Base-by-base conservation (phyloP, 1,140 invertebrate species). In the Trialeurodes vaporariorum region DNA sequence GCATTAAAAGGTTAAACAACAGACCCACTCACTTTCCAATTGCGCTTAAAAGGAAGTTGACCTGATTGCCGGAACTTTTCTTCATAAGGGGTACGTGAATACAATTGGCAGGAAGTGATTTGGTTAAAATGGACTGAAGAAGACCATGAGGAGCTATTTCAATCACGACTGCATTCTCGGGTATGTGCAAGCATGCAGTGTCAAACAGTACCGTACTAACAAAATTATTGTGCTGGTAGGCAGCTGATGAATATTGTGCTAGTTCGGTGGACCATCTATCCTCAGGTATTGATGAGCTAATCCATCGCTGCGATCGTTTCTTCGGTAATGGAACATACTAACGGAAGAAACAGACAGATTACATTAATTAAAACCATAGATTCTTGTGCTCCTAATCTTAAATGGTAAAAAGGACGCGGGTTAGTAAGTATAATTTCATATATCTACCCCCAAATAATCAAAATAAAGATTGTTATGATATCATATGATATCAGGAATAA, bases 221-320 rank as follows among this genome's bases (percentile, higher is more conserved):
- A 58, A 98, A 81, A 79, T 98, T 98, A 80, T 98, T 96, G 0
- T 96, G 93, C 76, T 96, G 92, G 78, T 98, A 98, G 23, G 89
- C 89, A 2, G 92, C 87, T 58, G 92, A 94, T 59, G 91, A 93
- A 65, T 86, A 81, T 73, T 87, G 83, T 0, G 93, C 91, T 72
- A 92, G 73, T 0, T 87, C 82, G 0, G 85, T 83, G 25, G 82
- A 79, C 93, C 93, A 96, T 23, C 86, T 81, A 11, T 75, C 74
- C 74, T 86, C 80, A 2, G 81, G 79, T 64, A 87, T 81, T 0
- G 85, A 87, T 11, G 84, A 80, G 68, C 81, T 83, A 40, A 87
- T 77, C 86, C 86, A 87, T 61, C 79, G 78, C 1, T 74, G 71
- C 1, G 82, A 81, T 65, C 86, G 76, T 27, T 71, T 74, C 64